Base-by-base conservation (phyloP, 2,113 vertebrate species). In the Boulengeromyrus knoepffleri region DNA sequence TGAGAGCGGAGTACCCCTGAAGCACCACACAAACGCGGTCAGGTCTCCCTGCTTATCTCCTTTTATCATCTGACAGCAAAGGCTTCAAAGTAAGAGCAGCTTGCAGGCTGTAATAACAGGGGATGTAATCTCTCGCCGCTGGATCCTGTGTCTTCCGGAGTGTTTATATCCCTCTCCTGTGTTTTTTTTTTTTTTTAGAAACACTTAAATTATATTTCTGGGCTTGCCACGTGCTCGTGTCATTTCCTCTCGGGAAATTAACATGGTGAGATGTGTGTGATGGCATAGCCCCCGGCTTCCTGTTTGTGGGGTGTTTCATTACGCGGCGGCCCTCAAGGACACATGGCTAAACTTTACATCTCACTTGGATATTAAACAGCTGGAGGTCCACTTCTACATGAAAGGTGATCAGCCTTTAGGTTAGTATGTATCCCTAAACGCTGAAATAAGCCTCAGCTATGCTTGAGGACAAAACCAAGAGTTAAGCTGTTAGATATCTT, bases 171-270 rank as follows among this genome's bases (percentile, higher is more conserved):
- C n/a, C 17, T 56, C n/a, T 21, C 27, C 31, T 5, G 21, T 39
- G 15, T 45, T 77, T 77, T 80, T 42, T 42, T 42, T 42, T 80
- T 45, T 83, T 83, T 50, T 50, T 50, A 50, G 85, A 86, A 86
- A 86, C 46, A 49, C 84, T 86, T 87, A 31, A 50, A 56, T 87
- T 36, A 27, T 53, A 87, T 87, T 87, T 87, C 12, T 52, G 85
- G 5, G 17, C n/a, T 87, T 87, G 85, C 56, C 85, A 56, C 13
- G 6, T 56, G 47, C 49, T 21, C 6, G 2, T 53, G 27, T 87
- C 50, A 39, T 56, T 87, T 87, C 50, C 85, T 53, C 85, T 39
- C 21, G 50, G 85, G 85, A 87, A 87, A 87, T 87, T 87, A 87
- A 53, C 50, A 21, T 19, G 50, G 12, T 87, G 27, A 24, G 19